Percentiles rank a stretch among this genome's conserved stretches.
phyloP scores from a whole-genome alignment of 2,113 vertebrate species.

The Coregonus clupeaformis region DNA sequence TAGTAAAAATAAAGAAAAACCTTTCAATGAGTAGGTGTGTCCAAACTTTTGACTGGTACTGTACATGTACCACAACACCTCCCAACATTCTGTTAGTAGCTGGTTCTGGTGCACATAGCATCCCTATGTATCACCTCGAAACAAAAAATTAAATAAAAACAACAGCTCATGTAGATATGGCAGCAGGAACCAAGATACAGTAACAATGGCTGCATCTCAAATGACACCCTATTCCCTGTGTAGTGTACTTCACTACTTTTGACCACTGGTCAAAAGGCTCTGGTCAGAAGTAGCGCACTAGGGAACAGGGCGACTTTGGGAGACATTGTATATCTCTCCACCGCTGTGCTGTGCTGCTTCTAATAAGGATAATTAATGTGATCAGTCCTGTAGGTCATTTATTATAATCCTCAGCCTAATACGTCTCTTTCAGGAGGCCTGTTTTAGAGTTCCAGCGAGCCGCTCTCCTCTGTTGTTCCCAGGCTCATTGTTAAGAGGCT shows the following conservation, averaged over 20 bases:
- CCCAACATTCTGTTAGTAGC: too few species aligned
- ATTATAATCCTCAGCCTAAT: constrained; percentile 48
- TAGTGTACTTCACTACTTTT: too few species aligned
- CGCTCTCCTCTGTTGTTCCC: constrained; percentile 34
- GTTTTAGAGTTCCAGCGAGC: constrained; percentile 33
- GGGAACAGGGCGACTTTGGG: too few species aligned
- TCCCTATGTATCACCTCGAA: background rate
- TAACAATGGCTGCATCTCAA: background rate
- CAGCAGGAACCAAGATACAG: background rate
- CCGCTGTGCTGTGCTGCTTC: background rate
- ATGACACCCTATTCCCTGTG: too few species aligned
- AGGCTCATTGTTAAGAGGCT: constrained; percentile 42
- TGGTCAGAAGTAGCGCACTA: too few species aligned
- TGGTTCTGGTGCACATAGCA: too few species aligned
- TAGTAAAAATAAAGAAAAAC: too few species aligned
- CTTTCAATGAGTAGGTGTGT: too few species aligned
- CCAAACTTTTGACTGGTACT: too few species aligned
- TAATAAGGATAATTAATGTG: constrained; percentile 31
- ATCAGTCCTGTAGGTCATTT: constrained; percentile 44
- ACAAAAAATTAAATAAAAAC: background rate
- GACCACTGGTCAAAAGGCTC: too few species aligned
- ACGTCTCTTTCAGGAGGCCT: constrained; percentile 33
- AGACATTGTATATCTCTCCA: too few species aligned
- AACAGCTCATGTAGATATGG: background rate
- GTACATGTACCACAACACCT: too few species aligned